Conservation (phyloP, 2,797 vertebrate species). For the Helarctos malayanus region DNA sequence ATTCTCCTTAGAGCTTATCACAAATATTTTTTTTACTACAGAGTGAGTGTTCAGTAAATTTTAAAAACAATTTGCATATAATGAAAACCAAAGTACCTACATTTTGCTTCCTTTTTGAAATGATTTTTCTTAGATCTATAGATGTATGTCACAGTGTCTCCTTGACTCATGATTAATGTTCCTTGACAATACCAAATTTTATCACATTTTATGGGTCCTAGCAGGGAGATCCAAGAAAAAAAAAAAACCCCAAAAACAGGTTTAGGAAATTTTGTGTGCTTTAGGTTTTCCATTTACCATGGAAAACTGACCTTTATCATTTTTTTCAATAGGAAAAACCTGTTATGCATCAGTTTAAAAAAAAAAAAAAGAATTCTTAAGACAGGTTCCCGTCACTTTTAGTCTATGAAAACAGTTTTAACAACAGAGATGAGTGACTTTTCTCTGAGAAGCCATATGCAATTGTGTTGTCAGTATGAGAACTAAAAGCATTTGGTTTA, state of each 20-base stretch:
- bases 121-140: neutral
- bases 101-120: neutral
- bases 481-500: constrained; percentile 77
- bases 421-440: constrained; percentile 53
- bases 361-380: neutral
- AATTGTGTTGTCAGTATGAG: constrained; percentile 62
- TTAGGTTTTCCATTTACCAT: neutral
- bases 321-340: neutral
- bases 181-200: neutral
- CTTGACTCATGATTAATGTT: neutral
- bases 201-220: neutral
- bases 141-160: neutral
- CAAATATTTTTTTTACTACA: neutral
- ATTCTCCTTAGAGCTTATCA: neutral
- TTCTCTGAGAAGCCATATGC: constrained; percentile 67
- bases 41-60: neutral
- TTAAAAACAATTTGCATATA: neutral
- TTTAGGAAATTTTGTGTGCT: neutral
- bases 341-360: neutral
- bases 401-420: constrained; percentile 55
- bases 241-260: neutral
- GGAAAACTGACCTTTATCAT: constrained; percentile 50
- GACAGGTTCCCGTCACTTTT: constrained; percentile 10
- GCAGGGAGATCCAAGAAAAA: neutral
- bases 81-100: neutral